Evolutionary conservation across 1,140 invertebrate species (phyloP), one percentile per base, ranked within the genome.

Genomic region (Ylistrum balloti): DNA sequence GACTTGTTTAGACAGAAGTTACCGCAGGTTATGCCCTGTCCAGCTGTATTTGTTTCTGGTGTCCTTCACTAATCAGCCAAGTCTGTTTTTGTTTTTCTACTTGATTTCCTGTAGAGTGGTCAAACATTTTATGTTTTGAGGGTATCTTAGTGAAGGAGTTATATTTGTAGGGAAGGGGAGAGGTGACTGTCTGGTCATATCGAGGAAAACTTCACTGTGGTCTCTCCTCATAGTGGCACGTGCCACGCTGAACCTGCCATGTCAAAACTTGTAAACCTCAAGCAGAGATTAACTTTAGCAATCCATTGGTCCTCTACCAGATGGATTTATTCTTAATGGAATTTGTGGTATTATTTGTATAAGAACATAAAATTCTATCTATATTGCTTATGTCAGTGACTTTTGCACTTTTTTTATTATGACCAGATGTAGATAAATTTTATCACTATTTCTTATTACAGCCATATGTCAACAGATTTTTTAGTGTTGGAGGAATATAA

Each of bases 11-110:
- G 56, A 74, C 56, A 74, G 22, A 3, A 74, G 56, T 74, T 74
- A 74, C 56, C 56, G 28, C 22, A 74, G 56, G 28, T 74, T 74
- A 74, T 74, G 56, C 11, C n/a, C 56, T 74, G 56, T 74, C 56
- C 56, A 17, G 56, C 56, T 74, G 20, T 74, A 74, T 17, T 17
- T 74, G 9, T 74, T 74, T n/a, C n/a, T 7, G 2, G 9, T 74
- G 56, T 74, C 56, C 56, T 74, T 74, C 56, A 28, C 56, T 74
- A 74, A 74, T 74, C 7, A 74, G 56, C 56, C 1, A 74, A 28
- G n/a, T 74, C 56, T 74, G 56, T n/a, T 74, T 74, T 74, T 74
- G 56, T n/a, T 74, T 74, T 74, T 74, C 56, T 74, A 74, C 56
- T 74, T 74, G 56, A 74, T n/a, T 74, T 74, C 56, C 56, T 74